phyloP scores from a whole-genome alignment of 1,140 invertebrate species.

The Drosophila melanogaster region Release_6_plus_ISO1_MT NT_037436.4:5756001-5756500 shows the following conservation, averaged over 20 bases:
- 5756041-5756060: constrained; percentile 8
- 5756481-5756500: constrained; percentile 37
- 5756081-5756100: constrained; percentile 28
- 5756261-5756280: constrained; percentile 86
- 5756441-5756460: not conserved
- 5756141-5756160: constrained; percentile 8
- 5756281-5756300: constrained; percentile 86
- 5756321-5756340: constrained; percentile 85
- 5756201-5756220: constrained; percentile 37
- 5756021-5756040: constrained; percentile 49
- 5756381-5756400: constrained; percentile 86
- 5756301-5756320: constrained; percentile 83
- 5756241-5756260: constrained; percentile 63
- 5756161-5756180: constrained; percentile 31
- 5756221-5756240: constrained; percentile 39
- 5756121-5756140: not conserved
- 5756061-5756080: constrained; percentile 20
- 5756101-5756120: constrained; percentile 6
- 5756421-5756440: constrained; percentile 65
- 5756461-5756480: not conserved
- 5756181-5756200: not conserved
- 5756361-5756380: constrained; percentile 85
- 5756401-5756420: constrained; percentile 84
- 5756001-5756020: constrained; percentile 4
- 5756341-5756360: constrained; percentile 85